Percentiles rank a stretch among this genome's conserved stretches.
phyloP scores from a whole-genome alignment of 2,888 invertebrate genomes.

The Heliconius ethilla region DNA sequence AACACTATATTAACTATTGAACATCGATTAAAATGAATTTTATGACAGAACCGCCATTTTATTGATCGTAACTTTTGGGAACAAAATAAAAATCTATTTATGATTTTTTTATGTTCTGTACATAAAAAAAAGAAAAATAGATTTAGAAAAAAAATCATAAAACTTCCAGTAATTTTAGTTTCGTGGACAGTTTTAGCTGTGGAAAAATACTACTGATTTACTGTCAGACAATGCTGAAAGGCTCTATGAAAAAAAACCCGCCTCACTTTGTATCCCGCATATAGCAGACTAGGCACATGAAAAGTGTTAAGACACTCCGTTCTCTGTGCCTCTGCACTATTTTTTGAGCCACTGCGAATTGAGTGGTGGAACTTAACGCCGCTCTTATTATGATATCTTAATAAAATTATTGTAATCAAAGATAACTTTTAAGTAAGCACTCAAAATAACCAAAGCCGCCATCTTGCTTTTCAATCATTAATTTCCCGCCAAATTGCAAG shows the following conservation, averaged over 20 bases:
- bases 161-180: not conserved
- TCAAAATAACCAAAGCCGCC: not conserved
- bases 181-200: not conserved
- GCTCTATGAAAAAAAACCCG: too few relatives aligned
- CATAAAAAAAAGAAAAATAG: not conserved
- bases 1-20: not conserved
- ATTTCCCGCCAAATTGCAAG: constrained; percentile 5
- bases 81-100: not conserved
- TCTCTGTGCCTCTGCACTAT: too few relatives aligned
- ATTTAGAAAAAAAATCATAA: not conserved
- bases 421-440: too few relatives aligned
- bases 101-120: not conserved
- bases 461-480: not conserved
- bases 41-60: not conserved
- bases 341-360: too few relatives aligned
- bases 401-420: too few relatives aligned
- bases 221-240: too few relatives aligned
- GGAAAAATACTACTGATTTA: not conserved
- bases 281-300: too few relatives aligned
- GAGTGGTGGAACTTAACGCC: too few relatives aligned
- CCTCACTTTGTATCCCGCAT: too few relatives aligned
- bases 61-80: not conserved
- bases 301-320: too few relatives aligned
- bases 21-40: not conserved
- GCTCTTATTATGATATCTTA: too few relatives aligned